phyloP scores from a whole-genome alignment of 2,797 vertebrate species.

The Phoeniculus purpureus region DNA sequence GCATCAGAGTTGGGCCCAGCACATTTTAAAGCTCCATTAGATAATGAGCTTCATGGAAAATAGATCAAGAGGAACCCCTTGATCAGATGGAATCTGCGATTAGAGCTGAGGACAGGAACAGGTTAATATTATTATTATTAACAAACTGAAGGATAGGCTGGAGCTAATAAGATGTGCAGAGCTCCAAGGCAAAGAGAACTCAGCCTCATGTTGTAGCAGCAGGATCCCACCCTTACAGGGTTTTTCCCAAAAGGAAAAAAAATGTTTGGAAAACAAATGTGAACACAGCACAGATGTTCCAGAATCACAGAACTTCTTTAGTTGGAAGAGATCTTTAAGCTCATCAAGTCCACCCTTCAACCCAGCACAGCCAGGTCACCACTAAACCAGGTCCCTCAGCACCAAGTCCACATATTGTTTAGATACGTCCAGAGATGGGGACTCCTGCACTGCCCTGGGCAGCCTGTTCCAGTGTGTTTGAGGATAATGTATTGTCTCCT shows the following conservation, averaged over 20 bases:
- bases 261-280: background rate
- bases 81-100: slow-evolving; percentile 46
- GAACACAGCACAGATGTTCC: too few species aligned
- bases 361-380: too few species aligned
- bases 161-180: background rate
- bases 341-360: too few species aligned
- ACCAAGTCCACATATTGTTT: too few species aligned
- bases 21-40: slow-evolving; percentile 22
- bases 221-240: background rate
- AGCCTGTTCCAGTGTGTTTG: too few species aligned
- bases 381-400: too few species aligned
- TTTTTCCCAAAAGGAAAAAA: background rate
- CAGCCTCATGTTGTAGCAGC: background rate
- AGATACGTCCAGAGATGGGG: too few species aligned
- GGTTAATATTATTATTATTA: slow-evolving; percentile 24
- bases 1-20: slow-evolving; percentile 22
- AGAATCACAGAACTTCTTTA: too few species aligned
- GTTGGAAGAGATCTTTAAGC: too few species aligned
- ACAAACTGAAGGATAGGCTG: slow-evolving; percentile 1
- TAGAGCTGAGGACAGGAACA: slow-evolving; percentile 27
- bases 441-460: too few species aligned
- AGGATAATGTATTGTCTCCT: accelerated
- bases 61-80: slow-evolving; percentile 47
- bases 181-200: background rate
- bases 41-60: slow-evolving; percentile 46